phyloP scores from a whole-genome alignment of 2,888 invertebrate species.

The Oligia latruncula region DNA sequence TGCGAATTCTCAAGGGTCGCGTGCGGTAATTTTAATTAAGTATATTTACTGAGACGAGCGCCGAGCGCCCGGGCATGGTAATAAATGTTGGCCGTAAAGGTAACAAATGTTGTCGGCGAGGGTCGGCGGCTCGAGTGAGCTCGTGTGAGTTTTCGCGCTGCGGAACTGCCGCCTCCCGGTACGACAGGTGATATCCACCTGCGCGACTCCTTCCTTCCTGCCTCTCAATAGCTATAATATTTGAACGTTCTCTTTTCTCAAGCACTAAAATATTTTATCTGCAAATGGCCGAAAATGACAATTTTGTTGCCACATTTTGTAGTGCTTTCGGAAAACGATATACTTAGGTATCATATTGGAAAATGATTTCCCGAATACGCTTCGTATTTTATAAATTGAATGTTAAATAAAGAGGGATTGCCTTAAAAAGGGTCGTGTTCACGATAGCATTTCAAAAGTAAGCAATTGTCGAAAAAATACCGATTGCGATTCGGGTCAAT shows the following conservation, averaged over 20 bases:
- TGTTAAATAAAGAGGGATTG: constrained; percentile 40
- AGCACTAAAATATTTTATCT: constrained; percentile 67
- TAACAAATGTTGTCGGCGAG: constrained; percentile 82
- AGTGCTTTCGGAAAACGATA: constrained; percentile 45
- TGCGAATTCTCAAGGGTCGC: constrained; percentile 77
- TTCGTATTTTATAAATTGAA: constrained; percentile 42
- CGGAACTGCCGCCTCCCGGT: constrained; percentile 62
- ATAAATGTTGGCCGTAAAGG: constrained; percentile 85
- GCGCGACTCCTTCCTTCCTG: constrained; percentile 80
- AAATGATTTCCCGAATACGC: constrained; percentile 40
- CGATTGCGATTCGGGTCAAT: constrained; percentile 75
- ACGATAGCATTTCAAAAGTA: constrained; percentile 48
- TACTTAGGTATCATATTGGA: constrained; percentile 43
- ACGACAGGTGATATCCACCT: constrained; percentile 81
- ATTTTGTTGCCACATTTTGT: constrained; percentile 45
- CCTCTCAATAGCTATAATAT: constrained; percentile 72
- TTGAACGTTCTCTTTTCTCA: constrained; percentile 67
- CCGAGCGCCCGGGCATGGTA: constrained; percentile 75
- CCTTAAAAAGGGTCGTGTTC: constrained; percentile 14
- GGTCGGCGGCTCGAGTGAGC: constrained; percentile 48
- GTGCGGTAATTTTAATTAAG: constrained; percentile 89
- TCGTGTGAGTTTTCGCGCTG: constrained; percentile 40
- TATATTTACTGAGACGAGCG: constrained; percentile 84
- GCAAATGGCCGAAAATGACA: constrained; percentile 62
- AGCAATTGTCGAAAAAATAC: constrained; percentile 64